Base-by-base conservation (phyloP, 1,140 invertebrate genomes). In the Solenopsis fugax region DNA sequence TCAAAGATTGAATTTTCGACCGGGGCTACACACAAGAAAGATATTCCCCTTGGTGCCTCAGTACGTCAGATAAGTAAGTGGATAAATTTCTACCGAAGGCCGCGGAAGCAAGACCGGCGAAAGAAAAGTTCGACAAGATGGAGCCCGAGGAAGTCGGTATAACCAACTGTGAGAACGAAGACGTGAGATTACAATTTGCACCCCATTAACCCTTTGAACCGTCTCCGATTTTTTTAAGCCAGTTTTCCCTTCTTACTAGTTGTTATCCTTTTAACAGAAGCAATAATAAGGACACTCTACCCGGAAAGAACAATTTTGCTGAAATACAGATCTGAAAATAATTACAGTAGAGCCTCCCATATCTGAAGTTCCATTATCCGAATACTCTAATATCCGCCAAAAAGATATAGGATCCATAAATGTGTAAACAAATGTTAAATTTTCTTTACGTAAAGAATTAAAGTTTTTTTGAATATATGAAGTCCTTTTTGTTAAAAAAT, bases 1-100 rank as follows among this genome's bases (percentile, higher is more conserved):
- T 88, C 85, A 72, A 80, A 80, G 76, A 88, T 88, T 86, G 72
- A 88, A 88, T 88, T 72, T 86, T 86, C 73, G 84, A 84, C 54
- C 54, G n/a, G 41, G 41, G 29, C 80, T 58, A 82, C 80, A 82
- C 52, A 73, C 45, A 84, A 71, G 54, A 34, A 73, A 56, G 54
- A 84, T 84, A 84, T 84, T 84, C 69, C 67, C 80, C 41, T 73
- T 29, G 80, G 80, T 73, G 58, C 73, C 64, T 67, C 60, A 54
- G 58, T 76, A 85, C 21, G 60, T 77, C 85, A 52, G 76, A 81
- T 86, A 86, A 86, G 75, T 88, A 80, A 88, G 84, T 82, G 75
- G 87, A 86, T 88, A 88, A 88, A 86, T 80, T 88, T 88, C 77
- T 65, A 71, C n/a, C 72, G 41, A 78, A 50, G 58, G 16, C 45